Evolutionary conservation across 2,113 vertebrate genomes (phyloP).

Genomic region (Aspidoscelis tigris): DNA sequence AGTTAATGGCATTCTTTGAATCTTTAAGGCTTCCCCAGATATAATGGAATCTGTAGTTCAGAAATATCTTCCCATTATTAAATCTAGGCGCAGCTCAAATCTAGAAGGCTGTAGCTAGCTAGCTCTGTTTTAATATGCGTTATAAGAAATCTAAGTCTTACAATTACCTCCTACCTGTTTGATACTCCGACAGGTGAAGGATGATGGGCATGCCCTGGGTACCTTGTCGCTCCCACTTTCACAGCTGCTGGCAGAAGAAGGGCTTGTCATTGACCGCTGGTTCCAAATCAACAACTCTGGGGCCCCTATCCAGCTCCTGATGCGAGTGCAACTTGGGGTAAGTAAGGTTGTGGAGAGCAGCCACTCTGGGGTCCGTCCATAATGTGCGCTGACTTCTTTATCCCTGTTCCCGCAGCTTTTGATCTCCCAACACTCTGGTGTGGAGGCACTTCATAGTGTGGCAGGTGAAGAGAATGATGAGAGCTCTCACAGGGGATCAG

Average conservation of each 20-base stretch:
- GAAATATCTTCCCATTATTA: too few relatives aligned
- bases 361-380: background rate
- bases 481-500: slow-evolving; percentile 49
- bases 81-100: too few relatives aligned
- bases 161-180: background rate
- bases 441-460: slow-evolving; percentile 48
- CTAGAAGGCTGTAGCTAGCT: too few relatives aligned
- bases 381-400: background rate
- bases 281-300: slow-evolving; percentile 77
- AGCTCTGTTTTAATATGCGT: background rate
- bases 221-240: slow-evolving; percentile 79
- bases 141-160: background rate
- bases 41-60: too few relatives aligned
- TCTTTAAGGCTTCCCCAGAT: background rate
- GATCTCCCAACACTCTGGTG: slow-evolving; percentile 68
- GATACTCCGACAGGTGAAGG: slow-evolving; percentile 60
- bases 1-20: background rate
- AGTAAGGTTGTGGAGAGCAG: slow-evolving; percentile 30
- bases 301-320: slow-evolving; percentile 82
- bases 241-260: slow-evolving; percentile 78
- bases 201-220: slow-evolving; percentile 75
- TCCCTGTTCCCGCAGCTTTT: slow-evolving; percentile 62
- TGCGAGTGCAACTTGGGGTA: slow-evolving; percentile 86
- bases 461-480: background rate
- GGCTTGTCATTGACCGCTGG: slow-evolving; percentile 85